Evolutionary conservation across 30 jellyfish, hydroid and myxozoan genomes (phyloP).

Genomic region (Pseudorhiza aurosa): DNA sequence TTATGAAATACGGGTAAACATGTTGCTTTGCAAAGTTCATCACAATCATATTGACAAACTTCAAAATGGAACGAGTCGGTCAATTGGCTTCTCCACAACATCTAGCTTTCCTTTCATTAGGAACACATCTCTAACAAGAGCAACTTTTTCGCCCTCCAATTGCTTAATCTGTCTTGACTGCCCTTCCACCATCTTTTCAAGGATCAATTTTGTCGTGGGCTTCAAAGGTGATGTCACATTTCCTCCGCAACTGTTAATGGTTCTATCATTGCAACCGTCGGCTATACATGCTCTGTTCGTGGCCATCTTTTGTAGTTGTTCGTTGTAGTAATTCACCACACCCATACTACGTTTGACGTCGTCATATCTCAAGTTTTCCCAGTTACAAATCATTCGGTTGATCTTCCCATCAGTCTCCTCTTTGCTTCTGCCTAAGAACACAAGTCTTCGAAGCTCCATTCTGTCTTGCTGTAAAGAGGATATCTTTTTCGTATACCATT

Average conservation of each 20-base stretch:
- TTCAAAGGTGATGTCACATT: not conserved
- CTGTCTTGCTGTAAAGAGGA: conserved; percentile 43
- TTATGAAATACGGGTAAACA: too few relatives aligned
- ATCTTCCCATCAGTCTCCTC: conserved; percentile 30
- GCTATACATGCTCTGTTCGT: too few relatives aligned
- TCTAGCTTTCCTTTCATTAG: conserved; percentile 45
- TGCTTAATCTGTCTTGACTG: conserved; percentile 49
- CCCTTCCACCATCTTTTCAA: conserved; percentile 42
- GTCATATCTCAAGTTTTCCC: conserved; percentile 8
- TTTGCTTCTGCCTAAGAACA: conserved; percentile 27
- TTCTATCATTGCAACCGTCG: not conserved
- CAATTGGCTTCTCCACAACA: conserved; percentile 41
- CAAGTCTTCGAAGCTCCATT: conserved; percentile 61
- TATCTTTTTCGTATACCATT: conserved; percentile 41
- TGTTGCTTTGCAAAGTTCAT: too few relatives aligned
- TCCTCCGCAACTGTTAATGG: not conserved
- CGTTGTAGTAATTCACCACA: conserved; percentile 15
- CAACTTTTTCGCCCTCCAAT: conserved; percentile 42
- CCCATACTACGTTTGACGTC: conserved; percentile 33
- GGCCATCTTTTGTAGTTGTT: conserved; percentile 14
- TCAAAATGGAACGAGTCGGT: conserved; percentile 55
- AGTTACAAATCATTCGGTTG: conserved; percentile 1
- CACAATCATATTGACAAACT: not conserved
- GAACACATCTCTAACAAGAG: conserved; percentile 45
- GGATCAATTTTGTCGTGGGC: conserved; percentile 8